Conservation (phyloP, 2,797 vertebrate species). For the Pogonophryne albipinna region DNA sequence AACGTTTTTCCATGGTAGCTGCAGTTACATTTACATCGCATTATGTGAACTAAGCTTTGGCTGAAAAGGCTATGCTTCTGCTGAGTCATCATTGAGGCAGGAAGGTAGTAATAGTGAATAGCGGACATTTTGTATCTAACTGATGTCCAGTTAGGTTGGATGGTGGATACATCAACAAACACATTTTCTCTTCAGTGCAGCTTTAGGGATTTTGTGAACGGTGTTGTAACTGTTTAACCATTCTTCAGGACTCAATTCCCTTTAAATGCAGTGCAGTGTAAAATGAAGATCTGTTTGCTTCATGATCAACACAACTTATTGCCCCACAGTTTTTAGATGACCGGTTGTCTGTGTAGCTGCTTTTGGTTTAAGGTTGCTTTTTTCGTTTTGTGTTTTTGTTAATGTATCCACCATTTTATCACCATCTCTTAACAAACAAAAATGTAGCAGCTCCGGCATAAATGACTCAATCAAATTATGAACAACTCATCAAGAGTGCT, state of each 20-base stretch:
- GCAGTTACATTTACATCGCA: slow-evolving; percentile 20
- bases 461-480: slow-evolving; percentile 1
- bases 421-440: slow-evolving; percentile 18
- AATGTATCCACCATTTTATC: slow-evolving; percentile 27
- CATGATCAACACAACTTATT: not conserved
- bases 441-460: not conserved
- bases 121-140: not conserved
- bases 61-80: slow-evolving; percentile 48
- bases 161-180: slow-evolving; percentile 25
- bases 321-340: slow-evolving; percentile 2
- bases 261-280: not conserved
- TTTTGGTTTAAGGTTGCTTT: slow-evolving; percentile 8
- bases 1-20: slow-evolving; percentile 24
- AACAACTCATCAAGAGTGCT: slow-evolving; percentile 9
- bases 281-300: not conserved
- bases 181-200: slow-evolving; percentile 5
- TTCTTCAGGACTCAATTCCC: not conserved
- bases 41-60: slow-evolving; percentile 31
- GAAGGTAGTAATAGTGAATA: not conserved
- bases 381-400: slow-evolving; percentile 17
- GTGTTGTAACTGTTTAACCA: not conserved
- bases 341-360: slow-evolving; percentile 5
- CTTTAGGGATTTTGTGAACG: not conserved
- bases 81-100: slow-evolving; percentile 29
- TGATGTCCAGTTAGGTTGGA: not conserved